Evolutionary conservation across 2,888 invertebrate species (phyloP).

Genomic region (Lymantria dispar): DNA sequence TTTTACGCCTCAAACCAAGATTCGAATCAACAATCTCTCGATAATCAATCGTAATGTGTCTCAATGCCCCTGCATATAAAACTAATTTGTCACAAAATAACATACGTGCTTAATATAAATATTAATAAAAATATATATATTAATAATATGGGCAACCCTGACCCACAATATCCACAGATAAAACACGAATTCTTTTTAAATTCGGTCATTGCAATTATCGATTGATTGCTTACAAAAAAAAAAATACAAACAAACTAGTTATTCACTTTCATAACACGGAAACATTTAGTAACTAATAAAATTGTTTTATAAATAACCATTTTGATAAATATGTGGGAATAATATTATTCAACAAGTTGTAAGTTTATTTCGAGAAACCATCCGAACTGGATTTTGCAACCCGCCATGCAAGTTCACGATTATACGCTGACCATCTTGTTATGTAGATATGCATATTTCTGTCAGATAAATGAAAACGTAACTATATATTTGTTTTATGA

Average conservation of each 20-base stretch:
- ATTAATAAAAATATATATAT: too few relatives aligned
- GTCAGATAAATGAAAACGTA: too few relatives aligned
- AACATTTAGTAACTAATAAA: conserved; percentile 8
- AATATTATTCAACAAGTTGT: conserved; percentile 30
- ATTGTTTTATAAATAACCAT: conserved; percentile 21
- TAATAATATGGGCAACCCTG: too few relatives aligned
- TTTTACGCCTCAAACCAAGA: too few relatives aligned
- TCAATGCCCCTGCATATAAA: too few relatives aligned
- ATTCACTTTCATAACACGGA: conserved; percentile 12
- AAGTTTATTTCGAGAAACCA: conserved; percentile 30
- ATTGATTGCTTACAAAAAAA: background rate
- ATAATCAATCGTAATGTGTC: too few relatives aligned
- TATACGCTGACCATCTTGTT: conserved; percentile 4
- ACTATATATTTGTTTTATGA: too few relatives aligned
- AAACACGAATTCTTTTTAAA: background rate
- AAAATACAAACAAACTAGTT: background rate
- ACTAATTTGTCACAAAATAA: too few relatives aligned
- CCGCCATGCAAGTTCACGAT: conserved; percentile 13
- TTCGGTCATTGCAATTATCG: background rate
- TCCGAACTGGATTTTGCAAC: conserved; percentile 23
- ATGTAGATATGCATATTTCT: background rate
- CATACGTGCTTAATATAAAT: too few relatives aligned
- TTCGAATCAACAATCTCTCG: too few relatives aligned
- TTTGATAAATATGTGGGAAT: conserved; percentile 29
- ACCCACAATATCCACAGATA: too few relatives aligned